These are phyloP conservation scores for Alligator sinensis DNA, from an alignment of 2,113 vertebrate genomes.

Conservation along the genomic window DNA sequence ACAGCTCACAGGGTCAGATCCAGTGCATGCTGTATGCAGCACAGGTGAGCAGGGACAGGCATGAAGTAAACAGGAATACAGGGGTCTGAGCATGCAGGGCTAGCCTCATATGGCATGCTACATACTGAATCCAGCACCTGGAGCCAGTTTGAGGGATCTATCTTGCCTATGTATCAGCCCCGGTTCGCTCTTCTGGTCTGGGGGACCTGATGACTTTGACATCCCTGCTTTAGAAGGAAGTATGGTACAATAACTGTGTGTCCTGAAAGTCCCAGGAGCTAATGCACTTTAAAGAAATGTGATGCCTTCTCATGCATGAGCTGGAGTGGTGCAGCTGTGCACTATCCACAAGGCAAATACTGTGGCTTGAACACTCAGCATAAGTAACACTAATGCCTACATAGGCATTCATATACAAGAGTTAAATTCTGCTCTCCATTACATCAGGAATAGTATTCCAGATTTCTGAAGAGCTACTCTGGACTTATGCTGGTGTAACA, in stretches of 20 bases:
- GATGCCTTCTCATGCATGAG: neutral
- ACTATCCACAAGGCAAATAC: neutral
- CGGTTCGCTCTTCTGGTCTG: no score
- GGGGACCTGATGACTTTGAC: no score
- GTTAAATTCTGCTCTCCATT: neutral
- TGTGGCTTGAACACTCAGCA: neutral
- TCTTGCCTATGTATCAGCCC: no score
- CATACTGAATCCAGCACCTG: no score
- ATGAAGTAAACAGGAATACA: no score
- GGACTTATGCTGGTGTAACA: neutral
- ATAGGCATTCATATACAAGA: neutral
- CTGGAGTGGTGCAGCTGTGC: neutral
- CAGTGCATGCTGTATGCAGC: no score
- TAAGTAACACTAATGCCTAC: neutral
- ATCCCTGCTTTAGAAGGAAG: neutral
- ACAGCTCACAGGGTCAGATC: no score
- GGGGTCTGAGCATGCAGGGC: no score
- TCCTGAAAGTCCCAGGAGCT: neutral
- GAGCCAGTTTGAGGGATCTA: no score
- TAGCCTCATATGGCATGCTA: no score
- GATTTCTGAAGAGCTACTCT: neutral
- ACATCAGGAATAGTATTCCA: neutral
- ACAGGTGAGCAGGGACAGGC: no score
- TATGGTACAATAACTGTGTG: neutral
- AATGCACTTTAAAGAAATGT: neutral